Conservation (phyloP, 2,888 invertebrate genomes). For the Belgica antarctica region DNA sequence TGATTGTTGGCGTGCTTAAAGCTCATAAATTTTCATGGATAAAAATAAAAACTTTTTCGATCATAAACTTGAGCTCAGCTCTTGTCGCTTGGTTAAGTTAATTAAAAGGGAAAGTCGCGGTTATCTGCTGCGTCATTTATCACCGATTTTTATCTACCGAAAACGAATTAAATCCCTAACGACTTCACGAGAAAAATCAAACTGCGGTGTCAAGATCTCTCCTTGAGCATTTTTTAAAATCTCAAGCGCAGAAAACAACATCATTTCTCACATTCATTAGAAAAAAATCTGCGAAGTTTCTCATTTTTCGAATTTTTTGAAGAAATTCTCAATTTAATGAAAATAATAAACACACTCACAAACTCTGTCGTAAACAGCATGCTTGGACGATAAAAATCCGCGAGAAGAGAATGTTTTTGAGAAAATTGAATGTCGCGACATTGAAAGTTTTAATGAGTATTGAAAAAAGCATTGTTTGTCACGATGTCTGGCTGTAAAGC, state of each 20-base stretch:
- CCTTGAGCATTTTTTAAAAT: not conserved
- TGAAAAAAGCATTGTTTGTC: not conserved
- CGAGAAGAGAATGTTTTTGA: not conserved
- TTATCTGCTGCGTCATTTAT: constrained; percentile 16
- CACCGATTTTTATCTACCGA: not conserved
- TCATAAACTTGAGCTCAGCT: constrained; percentile 1
- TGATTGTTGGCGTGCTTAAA: constrained; percentile 13
- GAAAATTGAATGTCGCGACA: not conserved
- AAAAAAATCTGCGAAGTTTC: not conserved
- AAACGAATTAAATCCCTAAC: not conserved
- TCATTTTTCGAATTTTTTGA: constrained; percentile 3
- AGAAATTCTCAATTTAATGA: constrained; percentile 13
- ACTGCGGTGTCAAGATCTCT: constrained; percentile 7
- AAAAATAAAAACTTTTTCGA: constrained; percentile 1
- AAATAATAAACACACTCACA: constrained; percentile 9
- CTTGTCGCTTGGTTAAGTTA: constrained; percentile 12
- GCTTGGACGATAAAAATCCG: not conserved
- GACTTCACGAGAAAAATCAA: not conserved
- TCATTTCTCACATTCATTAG: constrained; percentile 4
- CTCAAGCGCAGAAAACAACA: not conserved
- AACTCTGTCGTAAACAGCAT: constrained; percentile 26
- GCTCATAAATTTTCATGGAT: not conserved
- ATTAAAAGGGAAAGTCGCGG: constrained; percentile 9
- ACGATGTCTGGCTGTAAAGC: too few species aligned
- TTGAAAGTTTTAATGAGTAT: not conserved